These are phyloP conservation scores for Anoncus sp. DNA, from an alignment of 2,888 invertebrate species.

Conservation along the genomic window DNA sequence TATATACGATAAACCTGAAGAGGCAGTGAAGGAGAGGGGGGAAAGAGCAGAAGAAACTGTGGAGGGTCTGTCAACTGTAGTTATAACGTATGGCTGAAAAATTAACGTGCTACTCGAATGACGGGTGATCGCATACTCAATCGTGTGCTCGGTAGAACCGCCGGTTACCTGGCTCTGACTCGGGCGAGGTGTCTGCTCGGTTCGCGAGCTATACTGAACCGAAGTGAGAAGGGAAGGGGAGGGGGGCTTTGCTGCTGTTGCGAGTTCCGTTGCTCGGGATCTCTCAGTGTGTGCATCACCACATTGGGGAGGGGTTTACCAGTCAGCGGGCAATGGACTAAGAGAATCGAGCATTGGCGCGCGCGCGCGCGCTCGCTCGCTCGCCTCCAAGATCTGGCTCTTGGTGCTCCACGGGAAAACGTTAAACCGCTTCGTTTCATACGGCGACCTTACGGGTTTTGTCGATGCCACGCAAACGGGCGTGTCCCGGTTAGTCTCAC, in stretches of 20 bases:
- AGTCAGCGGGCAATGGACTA: constrained; percentile 70
- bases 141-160: constrained; percentile 41
- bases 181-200: constrained; percentile 46
- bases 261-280: constrained; percentile 63
- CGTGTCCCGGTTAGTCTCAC: constrained; percentile 69
- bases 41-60: background rate
- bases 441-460: constrained; percentile 47
- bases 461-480: constrained; percentile 65
- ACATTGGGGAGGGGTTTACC: constrained; percentile 68
- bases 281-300: constrained; percentile 59
- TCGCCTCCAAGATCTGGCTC: constrained; percentile 25
- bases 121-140: constrained; percentile 50
- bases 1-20: constrained; percentile 1
- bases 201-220: constrained; percentile 45
- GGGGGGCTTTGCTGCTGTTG: constrained; percentile 31
- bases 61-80: constrained; percentile 6
- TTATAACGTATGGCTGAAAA: constrained; percentile 19
- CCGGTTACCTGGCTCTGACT: constrained; percentile 42
- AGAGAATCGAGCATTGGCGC: constrained; percentile 38
- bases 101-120: constrained; percentile 37
- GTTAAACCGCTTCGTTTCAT: constrained; percentile 58
- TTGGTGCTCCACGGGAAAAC: constrained; percentile 40
- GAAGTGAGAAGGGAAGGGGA: constrained; percentile 1
- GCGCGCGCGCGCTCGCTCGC: constrained; percentile 45
- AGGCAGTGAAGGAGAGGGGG: no score